Evolutionary conservation across 2,797 vertebrate species (phyloP), one percentile per base, ranked within the genome.

Genomic region (Malurus leucopterus): DNA sequence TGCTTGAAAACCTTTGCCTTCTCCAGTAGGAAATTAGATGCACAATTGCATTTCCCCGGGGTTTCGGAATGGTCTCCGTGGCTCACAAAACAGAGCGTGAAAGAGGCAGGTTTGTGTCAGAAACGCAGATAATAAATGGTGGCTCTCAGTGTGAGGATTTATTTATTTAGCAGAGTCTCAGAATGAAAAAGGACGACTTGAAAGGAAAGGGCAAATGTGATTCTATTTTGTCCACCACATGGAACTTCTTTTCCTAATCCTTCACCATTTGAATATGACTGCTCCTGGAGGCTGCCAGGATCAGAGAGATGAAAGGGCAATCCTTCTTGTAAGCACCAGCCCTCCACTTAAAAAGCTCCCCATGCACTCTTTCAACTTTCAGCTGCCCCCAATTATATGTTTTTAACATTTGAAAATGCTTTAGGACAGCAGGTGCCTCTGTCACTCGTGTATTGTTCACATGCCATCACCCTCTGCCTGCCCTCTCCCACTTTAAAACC

Each of bases 181-280:
- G 62, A 85, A 78, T 59, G 49, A 59, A 86, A 91, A 80, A 76
- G 27, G 30, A 85, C 3, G 3, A 59, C 44, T 77, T 93, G 78
- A 91, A 93, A 93, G 36, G 32, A 89, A 90, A 95, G 70, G 70
- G 55, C 59, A 89, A 91, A 81, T 41, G 36, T 69, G 61, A 89
- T 70, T 61, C 49, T 72, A 73, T 83, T 93, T 92, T 74, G 69
- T 74, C 88, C 81, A 65, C 86, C 44, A 24, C 50, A 71, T 41
- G 65, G 50, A 92, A 85, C 40, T 71, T 68, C 75, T 86, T 90
- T 68, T 84, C 46, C 84, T 91, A 95, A 92, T 93, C 65, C 58
- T 85, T 91, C 58, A 83, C 69, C 75, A 71, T 87, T 44, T 91
- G 47, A 86, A 79, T 88, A 70, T 4, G 26, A 76, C 58, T 40